phyloP scores from a whole-genome alignment of 2,797 vertebrate species.

The Sebastes minor region DNA sequence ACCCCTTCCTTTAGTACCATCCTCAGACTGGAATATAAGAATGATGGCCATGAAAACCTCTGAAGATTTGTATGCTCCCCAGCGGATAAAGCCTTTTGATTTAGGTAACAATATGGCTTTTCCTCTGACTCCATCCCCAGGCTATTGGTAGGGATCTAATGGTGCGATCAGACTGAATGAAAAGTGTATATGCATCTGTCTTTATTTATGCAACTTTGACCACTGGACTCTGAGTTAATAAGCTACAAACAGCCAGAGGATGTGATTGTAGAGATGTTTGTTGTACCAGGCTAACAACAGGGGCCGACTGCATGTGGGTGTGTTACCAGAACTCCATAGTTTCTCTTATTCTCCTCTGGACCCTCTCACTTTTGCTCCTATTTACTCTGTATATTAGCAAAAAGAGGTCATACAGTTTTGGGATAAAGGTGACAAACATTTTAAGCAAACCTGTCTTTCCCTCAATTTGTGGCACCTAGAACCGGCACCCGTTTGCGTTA shows the following conservation, averaged over 20 bases:
- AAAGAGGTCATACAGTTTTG: not conserved
- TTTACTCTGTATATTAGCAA: not conserved
- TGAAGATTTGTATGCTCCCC: not conserved
- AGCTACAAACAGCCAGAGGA: constrained; percentile 22
- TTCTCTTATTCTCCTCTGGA: not conserved
- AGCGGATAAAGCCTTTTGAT: not conserved
- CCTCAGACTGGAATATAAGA: not conserved
- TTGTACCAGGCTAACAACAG: not conserved
- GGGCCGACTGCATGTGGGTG: not conserved
- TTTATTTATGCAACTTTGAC: constrained; percentile 16
- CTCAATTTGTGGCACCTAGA: not conserved
- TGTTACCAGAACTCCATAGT: not conserved
- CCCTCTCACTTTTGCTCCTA: not conserved
- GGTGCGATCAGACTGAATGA: not conserved
- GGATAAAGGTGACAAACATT: not conserved
- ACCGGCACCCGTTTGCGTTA: not conserved
- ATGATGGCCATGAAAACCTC: not conserved
- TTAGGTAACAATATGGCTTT: not conserved
- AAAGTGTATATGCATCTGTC: not conserved
- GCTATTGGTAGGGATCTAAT: not conserved
- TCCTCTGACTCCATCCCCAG: constrained; percentile 3
- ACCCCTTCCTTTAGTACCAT: constrained; percentile 3
- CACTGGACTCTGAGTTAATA: constrained; percentile 33
- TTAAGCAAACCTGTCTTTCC: not conserved
- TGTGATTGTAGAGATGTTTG: not conserved